Base-by-base conservation (phyloP, 2,113 vertebrate species). In the Uropsilus gracilis region DNA sequence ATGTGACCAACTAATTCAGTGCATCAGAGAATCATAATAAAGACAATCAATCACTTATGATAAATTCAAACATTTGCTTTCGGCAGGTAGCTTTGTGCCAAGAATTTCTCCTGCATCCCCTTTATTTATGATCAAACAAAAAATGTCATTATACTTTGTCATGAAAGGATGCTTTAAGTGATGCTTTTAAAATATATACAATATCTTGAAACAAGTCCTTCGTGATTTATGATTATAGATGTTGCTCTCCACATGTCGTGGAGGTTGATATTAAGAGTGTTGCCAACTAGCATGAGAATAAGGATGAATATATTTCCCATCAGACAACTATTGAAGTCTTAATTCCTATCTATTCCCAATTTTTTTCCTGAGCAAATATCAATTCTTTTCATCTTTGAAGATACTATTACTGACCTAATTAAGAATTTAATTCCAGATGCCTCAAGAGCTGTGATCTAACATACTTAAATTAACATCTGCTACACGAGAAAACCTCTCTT, bases 111-210 rank as follows among this genome's bases (percentile, higher is more conserved):
- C 97, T 88, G 66, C 6, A 44, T 89, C 94, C 96, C 63, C 95
- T 97, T 98, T 98, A 98, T 98, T 98, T 98, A 98, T 93, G 97
- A 98, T 97, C 97, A 98, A 98, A 98, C 96, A 96, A 96, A 98
- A 98, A 98, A 90, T 97, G 97, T 98, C 97, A 95, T 95, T 97
- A 96, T 69, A 97, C 95, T 98, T 98, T 96, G 96, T 98, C 97
- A 95, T 89, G 96, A 96, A 97, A 96, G 95, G 97, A 96, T 95
- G 37, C 86, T 96, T 95, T 96, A 97, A 98, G 95, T 94, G 81
- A 97, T 96, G 93, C 87, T 97, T 97, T 98, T 97, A 97, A 63
- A 97, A 98, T 97, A 94, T 77, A 96, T 96, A 97, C 89, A 78
- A 77, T 96, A 95, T 95, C 89, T 95, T 96, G 91, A 97, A 98